Conservation (phyloP, 2,797 vertebrate species). For the Pyrocephalus nanus region DNA sequence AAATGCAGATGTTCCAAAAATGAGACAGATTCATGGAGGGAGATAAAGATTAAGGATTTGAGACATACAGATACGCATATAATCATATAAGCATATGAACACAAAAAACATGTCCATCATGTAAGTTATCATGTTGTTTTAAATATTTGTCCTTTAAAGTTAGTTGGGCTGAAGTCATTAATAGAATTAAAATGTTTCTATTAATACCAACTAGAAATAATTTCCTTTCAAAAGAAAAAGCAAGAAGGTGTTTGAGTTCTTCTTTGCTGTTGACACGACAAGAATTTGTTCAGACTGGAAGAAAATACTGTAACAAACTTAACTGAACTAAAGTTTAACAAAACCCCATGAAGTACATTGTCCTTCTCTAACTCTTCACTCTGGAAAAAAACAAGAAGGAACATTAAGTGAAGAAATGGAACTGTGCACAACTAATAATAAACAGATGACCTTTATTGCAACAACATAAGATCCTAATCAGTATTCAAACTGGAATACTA, state of each 20-base stretch:
- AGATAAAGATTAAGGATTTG: background rate
- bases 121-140: background rate
- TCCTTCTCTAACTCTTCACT: background rate
- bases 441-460: background rate
- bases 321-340: background rate
- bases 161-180: background rate
- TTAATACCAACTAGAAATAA: background rate
- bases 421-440: background rate
- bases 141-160: background rate
- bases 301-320: background rate
- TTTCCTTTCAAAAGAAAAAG: background rate
- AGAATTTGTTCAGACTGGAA: background rate
- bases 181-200: background rate
- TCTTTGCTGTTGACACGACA: background rate
- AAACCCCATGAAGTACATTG: background rate
- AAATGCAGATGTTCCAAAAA: background rate
- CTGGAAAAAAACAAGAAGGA: background rate
- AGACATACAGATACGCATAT: background rate
- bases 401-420: background rate
- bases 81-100: background rate
- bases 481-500: background rate
- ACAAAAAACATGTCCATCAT: background rate
- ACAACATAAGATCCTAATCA: background rate
- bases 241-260: background rate
- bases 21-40: background rate